A percentile compares a stretch with the other conserved stretches of the same genome.
Evolutionary conservation across 1,140 invertebrate species (phyloP).

Genomic region (Drosophila santomea): DNA sequence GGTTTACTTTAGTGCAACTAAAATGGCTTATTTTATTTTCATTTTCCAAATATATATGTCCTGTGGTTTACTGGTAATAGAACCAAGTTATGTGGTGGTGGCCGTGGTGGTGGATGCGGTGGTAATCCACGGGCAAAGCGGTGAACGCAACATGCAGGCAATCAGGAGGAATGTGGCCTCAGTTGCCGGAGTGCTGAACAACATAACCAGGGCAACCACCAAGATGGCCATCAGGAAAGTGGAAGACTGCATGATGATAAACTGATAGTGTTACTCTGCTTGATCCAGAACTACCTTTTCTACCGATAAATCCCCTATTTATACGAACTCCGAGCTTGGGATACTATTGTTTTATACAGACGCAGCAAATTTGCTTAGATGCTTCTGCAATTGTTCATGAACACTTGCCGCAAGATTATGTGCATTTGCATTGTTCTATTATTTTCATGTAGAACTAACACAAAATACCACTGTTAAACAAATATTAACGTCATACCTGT

Average conservation of each 20-base stretch:
- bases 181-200: slow-evolving; percentile 12
- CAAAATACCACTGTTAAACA: too few relatives aligned
- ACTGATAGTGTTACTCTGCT: neutral
- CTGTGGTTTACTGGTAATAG: too few relatives aligned
- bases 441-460: too few relatives aligned
- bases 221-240: slow-evolving; percentile 30
- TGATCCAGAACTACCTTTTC: neutral
- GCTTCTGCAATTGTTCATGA: neutral
- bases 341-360: neutral
- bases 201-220: slow-evolving; percentile 21
- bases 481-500: too few relatives aligned
- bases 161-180: slow-evolving; percentile 18
- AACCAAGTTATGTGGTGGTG: too few relatives aligned
- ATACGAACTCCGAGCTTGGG: neutral
- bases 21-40: neutral
- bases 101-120: neutral
- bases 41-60: neutral
- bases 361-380: neutral
- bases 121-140: slow-evolving; percentile 14
- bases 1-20: too few relatives aligned
- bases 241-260: slow-evolving; percentile 5
- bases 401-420: neutral
- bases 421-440: too few relatives aligned
- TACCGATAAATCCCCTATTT: neutral
- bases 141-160: slow-evolving; percentile 15